Percentiles rank a stretch among this genome's conserved stretches.
phyloP scores from a whole-genome alignment of 1,140 invertebrate genomes.

The Rhyzopertha dominica region DNA sequence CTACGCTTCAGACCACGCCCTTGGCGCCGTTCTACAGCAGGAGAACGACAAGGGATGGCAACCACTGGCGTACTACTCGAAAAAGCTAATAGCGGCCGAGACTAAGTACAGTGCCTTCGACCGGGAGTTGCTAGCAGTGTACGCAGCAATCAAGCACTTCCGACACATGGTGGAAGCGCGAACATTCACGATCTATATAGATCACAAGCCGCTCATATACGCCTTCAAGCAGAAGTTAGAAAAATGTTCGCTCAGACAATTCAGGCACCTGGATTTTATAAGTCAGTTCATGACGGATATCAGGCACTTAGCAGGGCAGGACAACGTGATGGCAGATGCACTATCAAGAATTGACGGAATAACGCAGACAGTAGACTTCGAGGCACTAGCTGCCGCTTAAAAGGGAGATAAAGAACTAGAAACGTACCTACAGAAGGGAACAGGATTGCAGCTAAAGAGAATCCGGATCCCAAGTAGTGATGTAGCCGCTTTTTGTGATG shows the following conservation, averaged over 20 bases:
- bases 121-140: conserved; percentile 46
- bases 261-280: conserved; percentile 36
- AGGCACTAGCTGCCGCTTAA: no score
- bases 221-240: conserved; percentile 20
- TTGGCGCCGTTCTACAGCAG: conserved; percentile 37
- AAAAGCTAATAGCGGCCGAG: conserved; percentile 36
- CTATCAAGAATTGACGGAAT: no score
- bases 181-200: conserved; percentile 33
- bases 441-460: no score
- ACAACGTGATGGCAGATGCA: conserved; percentile 36
- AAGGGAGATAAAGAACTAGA: no score
- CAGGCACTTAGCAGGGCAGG: conserved; percentile 33
- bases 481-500: no score
- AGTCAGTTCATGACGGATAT: conserved; percentile 40
- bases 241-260: conserved; percentile 23
- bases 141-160: conserved; percentile 20
- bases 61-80: conserved; percentile 16
- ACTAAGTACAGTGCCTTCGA: conserved; percentile 43
- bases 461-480: no score
- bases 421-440: no score
- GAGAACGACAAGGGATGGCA: conserved; percentile 10
- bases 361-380: no score
- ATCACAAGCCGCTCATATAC: conserved; percentile 41
- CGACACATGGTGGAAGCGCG: conserved; percentile 32
- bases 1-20: conserved; percentile 31